Percentiles rank a stretch among this genome's conserved stretches.
phyloP scores from a whole-genome alignment of 2,797 vertebrate species.

The Sphenopsis melanotis region DNA sequence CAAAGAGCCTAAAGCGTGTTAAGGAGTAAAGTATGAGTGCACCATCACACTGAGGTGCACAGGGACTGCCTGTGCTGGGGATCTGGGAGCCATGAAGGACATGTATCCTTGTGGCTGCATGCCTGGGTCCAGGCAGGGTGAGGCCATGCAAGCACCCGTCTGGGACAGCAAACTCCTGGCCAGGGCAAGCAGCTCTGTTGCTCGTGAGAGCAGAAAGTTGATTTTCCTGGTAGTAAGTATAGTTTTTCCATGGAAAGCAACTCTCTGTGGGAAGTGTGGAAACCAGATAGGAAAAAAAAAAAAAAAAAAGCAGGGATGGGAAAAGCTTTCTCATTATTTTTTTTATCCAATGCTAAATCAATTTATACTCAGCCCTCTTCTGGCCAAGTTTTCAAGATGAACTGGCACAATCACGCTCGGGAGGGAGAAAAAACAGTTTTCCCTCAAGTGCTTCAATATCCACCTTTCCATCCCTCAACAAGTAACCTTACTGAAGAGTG shows the following conservation, averaged over 20 bases:
- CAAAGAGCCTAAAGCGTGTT: background rate
- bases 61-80: background rate
- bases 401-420: background rate
- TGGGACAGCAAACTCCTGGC: background rate
- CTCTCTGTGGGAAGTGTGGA: background rate
- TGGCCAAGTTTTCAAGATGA: background rate
- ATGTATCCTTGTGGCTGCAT: background rate
- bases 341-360: background rate
- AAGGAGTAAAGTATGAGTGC: background rate
- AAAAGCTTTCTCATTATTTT: background rate
- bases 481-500: background rate
- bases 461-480: background rate
- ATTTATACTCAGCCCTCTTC: background rate
- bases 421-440: background rate
- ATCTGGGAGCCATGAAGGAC: background rate
- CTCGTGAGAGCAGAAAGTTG: background rate
- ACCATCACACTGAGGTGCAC: background rate
- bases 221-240: background rate
- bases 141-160: rapidly evolving
- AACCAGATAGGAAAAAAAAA: background rate
- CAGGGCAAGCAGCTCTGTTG: background rate
- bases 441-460: background rate
- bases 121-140: background rate
- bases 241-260: background rate
- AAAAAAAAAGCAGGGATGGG: too few relatives aligned